Evolutionary conservation across 1,140 invertebrate species (phyloP).

Genomic region (Achroia grisella): DNA sequence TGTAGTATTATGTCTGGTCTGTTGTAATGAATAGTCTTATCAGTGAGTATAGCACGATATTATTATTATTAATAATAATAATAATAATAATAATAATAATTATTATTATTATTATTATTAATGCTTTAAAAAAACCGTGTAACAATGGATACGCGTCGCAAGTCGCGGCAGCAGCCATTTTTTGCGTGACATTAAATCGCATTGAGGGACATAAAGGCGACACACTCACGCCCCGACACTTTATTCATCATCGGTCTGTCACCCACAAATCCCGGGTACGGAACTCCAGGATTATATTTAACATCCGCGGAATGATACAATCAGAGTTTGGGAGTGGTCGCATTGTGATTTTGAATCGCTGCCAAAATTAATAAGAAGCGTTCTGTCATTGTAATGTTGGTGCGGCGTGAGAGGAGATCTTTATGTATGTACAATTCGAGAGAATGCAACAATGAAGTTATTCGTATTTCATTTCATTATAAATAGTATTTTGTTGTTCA

Average conservation of each 20-base stretch:
- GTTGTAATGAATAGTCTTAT: no score
- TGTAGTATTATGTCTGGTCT: no score
- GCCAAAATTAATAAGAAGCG: neutral
- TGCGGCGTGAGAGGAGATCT: neutral
- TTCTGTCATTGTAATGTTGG: neutral
- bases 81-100: no score
- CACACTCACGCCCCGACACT: conserved; percentile 9
- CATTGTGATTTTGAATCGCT: neutral
- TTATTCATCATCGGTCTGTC: conserved; percentile 9
- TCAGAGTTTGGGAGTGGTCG: neutral
- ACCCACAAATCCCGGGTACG: conserved; percentile 1
- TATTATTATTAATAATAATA: no score
- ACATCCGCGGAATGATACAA: conserved; percentile 1
- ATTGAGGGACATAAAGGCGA: conserved; percentile 9
- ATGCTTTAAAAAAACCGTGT: neutral
- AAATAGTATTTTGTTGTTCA: no score
- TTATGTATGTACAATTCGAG: no score
- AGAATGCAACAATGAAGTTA: no score
- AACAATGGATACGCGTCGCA: conserved; percentile 8
- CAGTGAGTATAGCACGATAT: no score
- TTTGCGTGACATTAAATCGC: conserved; percentile 18
- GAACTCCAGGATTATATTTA: neutral
- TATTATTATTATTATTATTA: no score
- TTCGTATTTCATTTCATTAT: no score
- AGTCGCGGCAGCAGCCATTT: conserved; percentile 11